Evolutionary conservation across 2,888 invertebrate species (phyloP).

Genomic region (Eulithis prunata): DNA sequence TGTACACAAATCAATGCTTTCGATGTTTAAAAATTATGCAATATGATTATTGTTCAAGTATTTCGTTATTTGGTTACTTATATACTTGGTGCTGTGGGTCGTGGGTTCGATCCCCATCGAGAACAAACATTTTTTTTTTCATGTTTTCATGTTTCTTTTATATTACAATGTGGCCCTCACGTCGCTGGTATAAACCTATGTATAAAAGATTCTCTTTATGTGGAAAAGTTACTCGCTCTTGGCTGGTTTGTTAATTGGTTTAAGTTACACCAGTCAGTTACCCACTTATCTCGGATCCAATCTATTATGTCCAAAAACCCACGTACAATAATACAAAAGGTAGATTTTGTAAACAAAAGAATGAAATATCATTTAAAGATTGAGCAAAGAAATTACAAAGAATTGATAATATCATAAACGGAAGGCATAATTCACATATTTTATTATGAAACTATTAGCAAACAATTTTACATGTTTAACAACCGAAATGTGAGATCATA

Average conservation of each 20-base stretch:
- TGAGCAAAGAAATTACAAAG: constrained; percentile 15
- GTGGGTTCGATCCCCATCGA: no score
- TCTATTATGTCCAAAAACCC: not conserved
- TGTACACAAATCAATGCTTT: no score
- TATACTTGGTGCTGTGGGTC: no score
- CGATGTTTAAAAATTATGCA: no score
- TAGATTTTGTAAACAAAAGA: constrained; percentile 6
- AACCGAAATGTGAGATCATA: constrained; percentile 35
- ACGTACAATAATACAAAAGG: not conserved
- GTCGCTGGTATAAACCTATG: no score
- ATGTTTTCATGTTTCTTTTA: no score
- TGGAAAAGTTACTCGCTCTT: not conserved
- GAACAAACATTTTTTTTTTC: no score
- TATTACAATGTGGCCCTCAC: no score
- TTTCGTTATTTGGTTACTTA: no score
- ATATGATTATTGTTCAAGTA: no score
- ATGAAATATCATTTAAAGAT: constrained; percentile 17
- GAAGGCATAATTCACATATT: constrained; percentile 23
- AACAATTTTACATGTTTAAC: constrained; percentile 13
- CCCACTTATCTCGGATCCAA: constrained; percentile 1
- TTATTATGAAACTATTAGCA: constrained; percentile 22
- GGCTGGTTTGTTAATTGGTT: not conserved
- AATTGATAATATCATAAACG: constrained; percentile 21
- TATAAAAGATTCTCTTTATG: not conserved
- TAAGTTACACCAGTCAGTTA: not conserved